phyloP scores from a whole-genome alignment of 2,797 vertebrate species.

The Coccyzus lansbergi region DNA sequence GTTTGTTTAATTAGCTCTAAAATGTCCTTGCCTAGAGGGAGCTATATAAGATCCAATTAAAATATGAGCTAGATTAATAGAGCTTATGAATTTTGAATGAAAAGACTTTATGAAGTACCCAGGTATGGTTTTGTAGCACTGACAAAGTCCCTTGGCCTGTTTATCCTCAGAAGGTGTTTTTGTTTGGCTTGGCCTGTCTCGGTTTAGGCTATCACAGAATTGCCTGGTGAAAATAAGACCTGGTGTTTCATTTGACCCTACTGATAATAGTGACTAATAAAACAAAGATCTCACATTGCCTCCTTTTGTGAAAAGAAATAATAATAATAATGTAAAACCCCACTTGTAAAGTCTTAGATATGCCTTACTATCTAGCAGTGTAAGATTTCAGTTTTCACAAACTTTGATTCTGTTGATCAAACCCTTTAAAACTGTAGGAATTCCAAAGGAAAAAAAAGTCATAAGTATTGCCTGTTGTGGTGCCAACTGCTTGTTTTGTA shows the following conservation, averaged over 20 bases:
- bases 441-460: background rate
- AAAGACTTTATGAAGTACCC: background rate
- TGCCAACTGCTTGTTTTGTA: background rate
- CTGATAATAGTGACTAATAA: background rate
- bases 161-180: background rate
- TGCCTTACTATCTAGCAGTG: background rate
- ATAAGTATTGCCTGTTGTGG: background rate
- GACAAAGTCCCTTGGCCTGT: background rate
- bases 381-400: background rate
- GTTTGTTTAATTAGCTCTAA: conserved; percentile 5
- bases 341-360: background rate
- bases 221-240: background rate
- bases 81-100: background rate
- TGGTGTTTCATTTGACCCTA: rapidly evolving
- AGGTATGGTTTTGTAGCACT: background rate
- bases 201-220: background rate
- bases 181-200: background rate
- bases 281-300: background rate
- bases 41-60: background rate
- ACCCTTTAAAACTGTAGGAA: background rate
- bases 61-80: conserved; percentile 2
- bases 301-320: background rate
- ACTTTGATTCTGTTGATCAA: background rate
- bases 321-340: background rate
- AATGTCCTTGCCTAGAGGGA: background rate